phyloP scores from a whole-genome alignment of 2,113 vertebrate species.

The Phylloscopus trochilus region DNA sequence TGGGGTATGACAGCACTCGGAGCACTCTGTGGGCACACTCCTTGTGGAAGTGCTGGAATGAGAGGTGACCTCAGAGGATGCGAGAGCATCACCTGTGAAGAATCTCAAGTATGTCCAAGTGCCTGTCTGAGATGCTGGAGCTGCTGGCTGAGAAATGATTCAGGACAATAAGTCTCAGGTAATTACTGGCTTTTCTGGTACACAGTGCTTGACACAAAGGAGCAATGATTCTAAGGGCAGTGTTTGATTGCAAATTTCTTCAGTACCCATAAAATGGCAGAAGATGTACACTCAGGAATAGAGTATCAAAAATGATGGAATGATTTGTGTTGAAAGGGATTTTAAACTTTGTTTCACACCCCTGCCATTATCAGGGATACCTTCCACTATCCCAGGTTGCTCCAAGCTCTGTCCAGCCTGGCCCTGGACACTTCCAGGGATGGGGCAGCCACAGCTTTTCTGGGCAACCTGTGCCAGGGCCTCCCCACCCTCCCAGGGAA shows the following conservation, averaged over 20 bases:
- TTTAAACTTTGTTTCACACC: accelerated
- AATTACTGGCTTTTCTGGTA: neutral
- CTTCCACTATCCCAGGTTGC: accelerated
- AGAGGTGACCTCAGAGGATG: neutral
- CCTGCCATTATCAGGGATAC: accelerated
- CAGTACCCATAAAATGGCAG: accelerated
- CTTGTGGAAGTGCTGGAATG: neutral
- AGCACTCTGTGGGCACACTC: neutral
- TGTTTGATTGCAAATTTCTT: neutral
- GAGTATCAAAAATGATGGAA: too few relatives aligned
- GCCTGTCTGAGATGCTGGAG: neutral
- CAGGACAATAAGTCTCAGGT: neutral
- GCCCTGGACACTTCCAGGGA: neutral
- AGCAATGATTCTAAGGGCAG: neutral
- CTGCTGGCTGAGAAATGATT: neutral
- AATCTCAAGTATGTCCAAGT: neutral
- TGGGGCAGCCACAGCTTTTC: neutral
- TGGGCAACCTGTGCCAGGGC: neutral
- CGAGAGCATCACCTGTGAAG: neutral
- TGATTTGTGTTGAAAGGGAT: neutral
- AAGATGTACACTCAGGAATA: neutral
- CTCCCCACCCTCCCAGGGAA: accelerated
- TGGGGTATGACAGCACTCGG: neutral
- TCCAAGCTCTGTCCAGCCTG: accelerated
- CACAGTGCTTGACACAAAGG: neutral